Percentiles rank a stretch among this genome's conserved stretches.
phyloP scores from a whole-genome alignment of 2,888 invertebrate genomes.

The Brenthis daphne region DNA sequence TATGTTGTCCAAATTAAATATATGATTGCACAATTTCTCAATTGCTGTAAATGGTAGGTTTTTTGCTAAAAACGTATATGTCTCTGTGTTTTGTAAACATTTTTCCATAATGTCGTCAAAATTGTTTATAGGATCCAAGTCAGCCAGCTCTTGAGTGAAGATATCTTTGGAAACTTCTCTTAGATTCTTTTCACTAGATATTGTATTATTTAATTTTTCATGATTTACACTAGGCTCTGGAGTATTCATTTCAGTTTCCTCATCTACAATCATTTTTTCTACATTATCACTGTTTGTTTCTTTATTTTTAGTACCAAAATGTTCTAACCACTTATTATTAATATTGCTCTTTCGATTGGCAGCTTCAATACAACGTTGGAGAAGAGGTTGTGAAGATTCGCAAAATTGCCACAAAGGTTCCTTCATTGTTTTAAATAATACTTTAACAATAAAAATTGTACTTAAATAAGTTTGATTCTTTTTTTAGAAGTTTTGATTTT shows the following conservation, averaged over 20 bases:
- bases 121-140: conserved; percentile 46
- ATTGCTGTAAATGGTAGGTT: conserved; percentile 45
- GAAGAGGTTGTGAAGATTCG: conserved; percentile 34
- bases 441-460: neutral
- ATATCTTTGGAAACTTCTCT: neutral
- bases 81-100: conserved; percentile 45
- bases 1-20: conserved; percentile 44
- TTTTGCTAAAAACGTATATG: conserved; percentile 49
- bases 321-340: conserved; percentile 40
- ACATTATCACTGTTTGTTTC: neutral
- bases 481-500: no score
- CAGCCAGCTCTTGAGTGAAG: conserved; percentile 27
- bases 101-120: conserved; percentile 48
- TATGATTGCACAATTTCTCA: conserved; percentile 52
- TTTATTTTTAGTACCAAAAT: conserved; percentile 29
- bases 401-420: conserved; percentile 40
- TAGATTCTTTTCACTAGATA: neutral
- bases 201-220: neutral
- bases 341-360: conserved; percentile 18
- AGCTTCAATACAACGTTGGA: conserved; percentile 35
- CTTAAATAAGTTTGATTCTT: neutral
- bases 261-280: conserved; percentile 7
- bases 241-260: neutral
- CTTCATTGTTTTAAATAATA: neutral
- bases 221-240: neutral